Percentiles rank a stretch among this genome's conserved stretches.
Conservation (phyloP, 1,140 invertebrate genomes). For the Daktulosphaira vitifoliae region DNA sequence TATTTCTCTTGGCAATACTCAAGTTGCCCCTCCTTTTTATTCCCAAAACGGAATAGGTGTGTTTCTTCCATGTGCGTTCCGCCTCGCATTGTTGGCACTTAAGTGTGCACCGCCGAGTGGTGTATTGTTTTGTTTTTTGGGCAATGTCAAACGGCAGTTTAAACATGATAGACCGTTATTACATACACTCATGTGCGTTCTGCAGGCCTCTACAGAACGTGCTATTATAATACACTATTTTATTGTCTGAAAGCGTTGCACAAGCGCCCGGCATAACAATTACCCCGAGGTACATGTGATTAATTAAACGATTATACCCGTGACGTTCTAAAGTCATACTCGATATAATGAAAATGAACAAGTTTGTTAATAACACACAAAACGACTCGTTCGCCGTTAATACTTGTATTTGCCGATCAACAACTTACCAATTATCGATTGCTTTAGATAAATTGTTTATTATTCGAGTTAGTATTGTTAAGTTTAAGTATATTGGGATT, state of each 20-base stretch:
- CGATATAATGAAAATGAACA: not conserved
- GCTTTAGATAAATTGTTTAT: no score
- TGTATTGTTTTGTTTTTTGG: conserved; percentile 21
- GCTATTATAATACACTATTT: conserved; percentile 2
- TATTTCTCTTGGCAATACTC: conserved; percentile 2
- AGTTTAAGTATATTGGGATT: no score
- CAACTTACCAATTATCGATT: no score
- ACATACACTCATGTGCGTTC: not conserved
- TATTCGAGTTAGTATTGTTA: no score
- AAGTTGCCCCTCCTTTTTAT: not conserved
- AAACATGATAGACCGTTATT: conserved; percentile 26
- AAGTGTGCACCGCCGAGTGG: conserved; percentile 8
- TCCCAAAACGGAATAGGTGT: no score
- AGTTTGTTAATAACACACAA: conserved; percentile 8
- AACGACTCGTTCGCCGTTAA: no score
- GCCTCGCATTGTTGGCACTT: conserved; percentile 25
- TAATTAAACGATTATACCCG: conserved; percentile 16
- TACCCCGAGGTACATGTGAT: not conserved
- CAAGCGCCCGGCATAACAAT: not conserved
- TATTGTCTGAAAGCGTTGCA: not conserved
- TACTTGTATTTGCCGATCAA: no score
- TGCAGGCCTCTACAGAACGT: not conserved
- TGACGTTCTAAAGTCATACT: not conserved
- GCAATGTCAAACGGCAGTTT: conserved; percentile 23
- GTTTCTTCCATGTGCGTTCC: not conserved